A percentile compares a stretch with the other conserved stretches of the same genome.
Evolutionary conservation across 2,797 vertebrate species (phyloP).

Genomic region (Rhynchonycteris naso): DNA sequence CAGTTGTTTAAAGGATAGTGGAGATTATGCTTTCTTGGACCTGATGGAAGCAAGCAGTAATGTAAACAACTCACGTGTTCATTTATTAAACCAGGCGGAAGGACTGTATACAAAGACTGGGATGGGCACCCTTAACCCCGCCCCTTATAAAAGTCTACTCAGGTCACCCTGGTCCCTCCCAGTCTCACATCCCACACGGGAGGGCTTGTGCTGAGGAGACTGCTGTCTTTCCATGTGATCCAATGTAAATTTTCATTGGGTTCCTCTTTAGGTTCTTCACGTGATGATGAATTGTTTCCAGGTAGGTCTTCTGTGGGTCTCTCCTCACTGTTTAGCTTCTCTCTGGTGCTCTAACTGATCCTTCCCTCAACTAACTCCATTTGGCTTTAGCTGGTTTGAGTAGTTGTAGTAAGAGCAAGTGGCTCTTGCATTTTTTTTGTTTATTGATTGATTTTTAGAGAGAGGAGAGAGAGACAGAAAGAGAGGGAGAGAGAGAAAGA

Average conservation of each 20-base stretch:
- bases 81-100: conserved; percentile 22
- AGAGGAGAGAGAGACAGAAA: too few relatives aligned
- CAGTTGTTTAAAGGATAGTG: not conserved
- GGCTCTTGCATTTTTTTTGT: not conserved
- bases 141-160: conserved; percentile 60
- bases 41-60: not conserved
- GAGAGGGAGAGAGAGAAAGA: too few relatives aligned
- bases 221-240: conserved; percentile 7
- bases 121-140: conserved; percentile 45
- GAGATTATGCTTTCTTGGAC: not conserved
- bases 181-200: conserved; percentile 43
- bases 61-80: not conserved
- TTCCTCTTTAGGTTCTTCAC: not conserved
- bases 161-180: conserved; percentile 44
- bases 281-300: conserved; percentile 77
- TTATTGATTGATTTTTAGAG: too few relatives aligned
- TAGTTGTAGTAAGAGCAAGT: not conserved
- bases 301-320: conserved; percentile 62
- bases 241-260: not conserved
- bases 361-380: not conserved
- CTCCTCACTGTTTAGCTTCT: not conserved
- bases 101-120: not conserved
- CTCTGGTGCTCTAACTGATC: not conserved
- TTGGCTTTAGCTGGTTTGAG: not conserved
- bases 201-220: not conserved